These are phyloP conservation scores for Aporophyla lueneburgensis DNA, from an alignment of 2,888 invertebrate species.

Conservation along the genomic window DNA sequence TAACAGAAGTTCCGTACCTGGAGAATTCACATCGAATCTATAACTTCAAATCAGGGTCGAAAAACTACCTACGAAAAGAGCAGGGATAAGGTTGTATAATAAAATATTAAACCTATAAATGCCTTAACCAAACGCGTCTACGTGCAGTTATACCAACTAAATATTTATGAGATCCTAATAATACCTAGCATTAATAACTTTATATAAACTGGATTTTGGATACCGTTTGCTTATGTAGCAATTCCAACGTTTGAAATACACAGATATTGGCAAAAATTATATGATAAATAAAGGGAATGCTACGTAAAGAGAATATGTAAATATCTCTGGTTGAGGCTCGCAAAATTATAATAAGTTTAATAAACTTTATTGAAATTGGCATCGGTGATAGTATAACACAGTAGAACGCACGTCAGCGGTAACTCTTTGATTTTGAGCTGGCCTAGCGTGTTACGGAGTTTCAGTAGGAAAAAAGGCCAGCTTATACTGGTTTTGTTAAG, in stretches of 20 bases:
- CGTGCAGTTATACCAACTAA: not conserved
- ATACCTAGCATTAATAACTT: not conserved
- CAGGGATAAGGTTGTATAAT: not conserved
- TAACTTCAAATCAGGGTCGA: not conserved
- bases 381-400: not conserved
- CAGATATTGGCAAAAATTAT: conserved; percentile 12
- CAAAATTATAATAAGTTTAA: not conserved
- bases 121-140: not conserved
- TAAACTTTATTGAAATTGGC: not conserved
- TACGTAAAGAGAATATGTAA: conserved; percentile 20
- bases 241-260: conserved; percentile 9
- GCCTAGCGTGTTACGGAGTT: not conserved
- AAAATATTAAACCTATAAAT: not conserved
- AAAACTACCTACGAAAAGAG: not conserved
- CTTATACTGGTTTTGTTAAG: not conserved
- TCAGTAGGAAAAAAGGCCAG: not conserved
- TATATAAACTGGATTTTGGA: not conserved
- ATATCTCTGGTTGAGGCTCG: not conserved
- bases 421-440: not conserved
- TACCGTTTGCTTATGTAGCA: not conserved
- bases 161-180: not conserved
- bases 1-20: not conserved
- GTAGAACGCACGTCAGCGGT: not conserved
- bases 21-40: not conserved
- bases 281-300: conserved; percentile 8